phyloP scores from a whole-genome alignment of 2,797 vertebrate genomes.

The Sphaeramia orbicularis region DNA sequence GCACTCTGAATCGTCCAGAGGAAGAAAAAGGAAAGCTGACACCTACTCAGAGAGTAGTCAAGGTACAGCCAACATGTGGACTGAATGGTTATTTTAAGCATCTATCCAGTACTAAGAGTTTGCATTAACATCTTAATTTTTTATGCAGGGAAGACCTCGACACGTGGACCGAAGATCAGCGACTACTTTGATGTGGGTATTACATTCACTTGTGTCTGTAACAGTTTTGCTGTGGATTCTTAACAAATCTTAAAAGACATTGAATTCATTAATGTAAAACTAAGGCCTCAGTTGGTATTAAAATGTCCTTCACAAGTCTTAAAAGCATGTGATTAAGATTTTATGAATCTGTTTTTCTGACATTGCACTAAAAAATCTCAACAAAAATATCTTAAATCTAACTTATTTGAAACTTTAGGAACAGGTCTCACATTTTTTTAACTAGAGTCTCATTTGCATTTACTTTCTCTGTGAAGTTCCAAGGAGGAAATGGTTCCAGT shows the following conservation, averaged over 20 bases:
- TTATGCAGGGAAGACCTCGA: constrained; percentile 92
- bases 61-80: constrained; percentile 83
- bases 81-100: background rate
- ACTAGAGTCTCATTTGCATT: constrained; percentile 1
- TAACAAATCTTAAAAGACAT: background rate
- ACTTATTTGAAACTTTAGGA: too few species aligned
- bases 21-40: constrained; percentile 98
- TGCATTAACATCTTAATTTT: constrained; percentile 18
- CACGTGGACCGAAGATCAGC: constrained; percentile 96
- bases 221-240: background rate
- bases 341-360: too few species aligned
- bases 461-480: constrained; percentile 84
- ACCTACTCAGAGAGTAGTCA: constrained; percentile 97
- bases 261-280: too few species aligned
- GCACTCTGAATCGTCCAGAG: constrained; percentile 94
- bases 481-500: constrained; percentile 97
- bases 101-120: background rate
- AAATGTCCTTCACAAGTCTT: too few species aligned
- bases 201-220: background rate
- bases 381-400: too few species aligned
- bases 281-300: too few species aligned
- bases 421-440: background rate
- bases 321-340: too few species aligned
- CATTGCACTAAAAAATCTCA: too few species aligned
- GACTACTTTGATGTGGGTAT: constrained; percentile 97